Conservation (phyloP, 2,888 invertebrate genomes). For the Mechanitis mazaeus region DNA sequence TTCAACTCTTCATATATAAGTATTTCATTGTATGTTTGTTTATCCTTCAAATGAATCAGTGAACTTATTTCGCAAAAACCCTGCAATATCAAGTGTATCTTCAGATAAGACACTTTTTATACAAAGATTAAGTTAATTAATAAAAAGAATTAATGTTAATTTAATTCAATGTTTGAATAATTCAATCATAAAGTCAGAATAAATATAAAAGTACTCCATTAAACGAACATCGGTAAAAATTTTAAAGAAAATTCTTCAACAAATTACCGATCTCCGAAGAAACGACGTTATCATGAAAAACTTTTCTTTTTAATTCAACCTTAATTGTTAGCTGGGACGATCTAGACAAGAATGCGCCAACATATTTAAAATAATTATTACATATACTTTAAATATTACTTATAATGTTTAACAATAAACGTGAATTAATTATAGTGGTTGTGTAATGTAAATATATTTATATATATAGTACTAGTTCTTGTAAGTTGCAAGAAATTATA, state of each 20-base stretch:
- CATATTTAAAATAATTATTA: conserved; percentile 30
- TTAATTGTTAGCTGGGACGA: conserved; percentile 61
- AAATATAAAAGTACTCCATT: conserved; percentile 66
- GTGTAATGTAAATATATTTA: too few species aligned
- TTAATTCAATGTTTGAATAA: conserved; percentile 50
- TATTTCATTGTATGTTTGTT: too few species aligned
- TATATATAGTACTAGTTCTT: too few species aligned
- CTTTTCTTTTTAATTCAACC: conserved; percentile 56
- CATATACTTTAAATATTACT: too few species aligned
- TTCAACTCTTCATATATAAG: too few species aligned
- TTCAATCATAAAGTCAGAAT: conserved; percentile 58
- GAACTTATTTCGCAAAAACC: too few species aligned
- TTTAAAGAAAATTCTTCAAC: conserved; percentile 63
- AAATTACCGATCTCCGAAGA: conserved; percentile 63
- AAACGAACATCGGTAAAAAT: conserved; percentile 61
- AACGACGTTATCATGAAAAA: conserved; percentile 55
- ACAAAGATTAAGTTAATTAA: conserved; percentile 16
- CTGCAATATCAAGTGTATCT: too few species aligned
- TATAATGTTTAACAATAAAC: too few species aligned
- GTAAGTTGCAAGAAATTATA: too few species aligned
- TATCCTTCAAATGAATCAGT: too few species aligned
- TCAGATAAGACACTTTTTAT: background rate
- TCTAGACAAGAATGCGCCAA: conserved; percentile 39
- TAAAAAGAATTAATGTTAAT: conserved; percentile 42
- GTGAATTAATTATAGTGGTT: too few species aligned